A percentile compares a stretch with the other conserved stretches of the same genome.
phyloP scores from a whole-genome alignment of 2,797 vertebrate genomes.

The Gallirallus australis region DNA sequence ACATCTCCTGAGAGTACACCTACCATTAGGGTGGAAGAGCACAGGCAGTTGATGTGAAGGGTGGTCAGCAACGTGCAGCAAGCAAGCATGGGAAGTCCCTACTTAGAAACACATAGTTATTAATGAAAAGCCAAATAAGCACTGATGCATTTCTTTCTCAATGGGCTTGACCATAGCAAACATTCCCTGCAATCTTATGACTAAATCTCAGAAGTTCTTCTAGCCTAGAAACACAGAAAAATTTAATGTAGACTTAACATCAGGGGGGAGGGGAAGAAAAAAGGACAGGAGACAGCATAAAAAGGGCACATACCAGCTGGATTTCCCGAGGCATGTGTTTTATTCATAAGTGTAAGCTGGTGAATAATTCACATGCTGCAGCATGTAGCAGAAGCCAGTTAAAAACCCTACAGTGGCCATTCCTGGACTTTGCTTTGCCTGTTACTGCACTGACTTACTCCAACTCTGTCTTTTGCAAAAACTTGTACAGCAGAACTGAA shows the following conservation, averaged over 20 bases:
- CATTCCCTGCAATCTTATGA: not conserved
- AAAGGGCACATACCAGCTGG: slow-evolving; percentile 1
- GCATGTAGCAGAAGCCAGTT: not conserved
- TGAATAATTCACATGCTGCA: slow-evolving; percentile 48
- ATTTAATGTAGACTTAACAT: not conserved
- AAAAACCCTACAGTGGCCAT: not conserved
- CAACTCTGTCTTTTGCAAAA: not conserved
- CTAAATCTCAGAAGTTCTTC: not conserved
- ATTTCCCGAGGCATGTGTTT: not conserved
- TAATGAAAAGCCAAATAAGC: not conserved
- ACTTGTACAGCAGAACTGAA: not conserved
- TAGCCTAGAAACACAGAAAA: not conserved
- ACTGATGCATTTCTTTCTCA: not conserved
- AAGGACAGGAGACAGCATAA: not conserved
- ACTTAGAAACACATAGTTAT: not conserved
- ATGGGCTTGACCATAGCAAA: not conserved
- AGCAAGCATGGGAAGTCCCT: not conserved
- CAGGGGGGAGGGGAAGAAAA: not conserved
- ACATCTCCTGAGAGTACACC: not conserved
- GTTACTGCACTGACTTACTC: not conserved
- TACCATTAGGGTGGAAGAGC: not conserved
- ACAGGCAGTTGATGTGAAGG: not conserved
- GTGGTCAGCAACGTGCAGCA: not conserved
- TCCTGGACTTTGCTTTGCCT: not conserved
- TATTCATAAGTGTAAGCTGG: slow-evolving; percentile 29